A percentile compares a stretch with the other conserved stretches of the same genome.
These are phyloP conservation scores for Podarcis muralis DNA, from an alignment of 2,113 vertebrate species.

Conservation along the genomic window DNA sequence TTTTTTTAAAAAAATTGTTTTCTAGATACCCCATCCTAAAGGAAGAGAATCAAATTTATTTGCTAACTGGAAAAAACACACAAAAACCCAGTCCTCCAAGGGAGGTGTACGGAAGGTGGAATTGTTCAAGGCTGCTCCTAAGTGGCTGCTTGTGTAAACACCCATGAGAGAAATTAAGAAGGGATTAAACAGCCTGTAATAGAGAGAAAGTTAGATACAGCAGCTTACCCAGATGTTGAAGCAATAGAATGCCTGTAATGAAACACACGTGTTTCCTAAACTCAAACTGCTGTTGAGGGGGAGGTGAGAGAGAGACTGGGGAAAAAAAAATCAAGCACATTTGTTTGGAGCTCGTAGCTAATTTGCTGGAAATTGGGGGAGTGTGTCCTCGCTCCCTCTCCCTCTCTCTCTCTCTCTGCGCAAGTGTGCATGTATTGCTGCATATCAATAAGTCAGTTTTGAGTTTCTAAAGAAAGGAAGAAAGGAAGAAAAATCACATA, in stretches of 20 bases:
- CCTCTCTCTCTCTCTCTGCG: neutral
- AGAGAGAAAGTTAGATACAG: constrained; percentile 14
- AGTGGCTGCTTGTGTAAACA: neutral
- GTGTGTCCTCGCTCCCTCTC: constrained; percentile 3
- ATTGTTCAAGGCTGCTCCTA: constrained; percentile 11
- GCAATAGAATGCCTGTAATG: neutral
- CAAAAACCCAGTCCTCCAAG: neutral
- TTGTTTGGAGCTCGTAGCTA: constrained; percentile 47
- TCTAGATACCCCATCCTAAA: neutral
- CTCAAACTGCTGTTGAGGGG: constrained; percentile 15
- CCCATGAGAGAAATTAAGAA: constrained; percentile 1
- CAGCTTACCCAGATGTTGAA: neutral
- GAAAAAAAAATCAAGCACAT: constrained; percentile 23
- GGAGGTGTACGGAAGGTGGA: constrained; percentile 13
- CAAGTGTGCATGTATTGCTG: neutral
- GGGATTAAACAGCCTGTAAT: constrained; percentile 16
- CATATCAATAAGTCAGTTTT: constrained; percentile 76
- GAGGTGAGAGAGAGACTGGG: neutral
- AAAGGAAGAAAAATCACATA: constrained; percentile 68
- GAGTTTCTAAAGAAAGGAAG: constrained; percentile 75
- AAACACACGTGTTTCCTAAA: constrained; percentile 39
- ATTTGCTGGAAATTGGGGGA: constrained; percentile 43
- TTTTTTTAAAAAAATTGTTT: neutral
- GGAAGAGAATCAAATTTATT: neutral
- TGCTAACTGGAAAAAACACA: neutral